These are phyloP conservation scores for Pheucticus melanocephalus DNA, from an alignment of 2,113 vertebrate genomes.

Conservation along the genomic window DNA sequence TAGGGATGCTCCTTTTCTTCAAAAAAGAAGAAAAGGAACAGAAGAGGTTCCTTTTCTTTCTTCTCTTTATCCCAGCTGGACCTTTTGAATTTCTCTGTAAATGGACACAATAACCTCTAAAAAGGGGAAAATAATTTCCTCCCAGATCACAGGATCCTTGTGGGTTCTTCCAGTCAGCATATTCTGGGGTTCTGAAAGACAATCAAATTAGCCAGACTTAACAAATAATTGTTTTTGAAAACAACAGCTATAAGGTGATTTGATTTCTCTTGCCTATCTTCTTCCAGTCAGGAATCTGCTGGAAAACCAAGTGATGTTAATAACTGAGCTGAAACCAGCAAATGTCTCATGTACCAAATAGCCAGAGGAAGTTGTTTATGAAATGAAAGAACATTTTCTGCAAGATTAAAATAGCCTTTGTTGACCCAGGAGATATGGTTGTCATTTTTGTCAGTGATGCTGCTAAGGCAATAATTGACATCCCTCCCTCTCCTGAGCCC, in stretches of 20 bases:
- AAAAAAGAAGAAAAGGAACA: not conserved
- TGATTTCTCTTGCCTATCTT: not conserved
- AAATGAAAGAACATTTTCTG: conserved; percentile 1
- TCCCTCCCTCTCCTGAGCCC: not conserved
- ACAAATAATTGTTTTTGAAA: not conserved
- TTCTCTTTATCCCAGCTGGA: not conserved
- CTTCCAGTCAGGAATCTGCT: not conserved
- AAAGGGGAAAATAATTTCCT: not conserved
- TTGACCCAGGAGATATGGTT: not conserved
- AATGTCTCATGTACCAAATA: not conserved
- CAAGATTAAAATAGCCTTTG: not conserved
- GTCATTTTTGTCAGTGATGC: not conserved
- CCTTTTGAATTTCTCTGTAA: not conserved
- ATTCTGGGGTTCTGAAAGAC: not conserved
- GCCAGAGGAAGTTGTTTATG: conserved; percentile 43
- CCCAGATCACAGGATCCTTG: not conserved
- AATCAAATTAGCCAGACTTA: not conserved
- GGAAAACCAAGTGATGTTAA: not conserved
- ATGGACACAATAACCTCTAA: not conserved
- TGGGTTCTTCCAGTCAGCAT: not conserved
- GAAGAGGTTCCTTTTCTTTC: not conserved
- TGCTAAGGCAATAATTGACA: not conserved
- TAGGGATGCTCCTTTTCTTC: not conserved
- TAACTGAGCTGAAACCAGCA: conserved; percentile 9
- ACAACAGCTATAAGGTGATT: not conserved